These are phyloP conservation scores for Paraescarpia echinospica DNA, from an alignment of 1,140 invertebrate species.

Conservation along the genomic window DNA sequence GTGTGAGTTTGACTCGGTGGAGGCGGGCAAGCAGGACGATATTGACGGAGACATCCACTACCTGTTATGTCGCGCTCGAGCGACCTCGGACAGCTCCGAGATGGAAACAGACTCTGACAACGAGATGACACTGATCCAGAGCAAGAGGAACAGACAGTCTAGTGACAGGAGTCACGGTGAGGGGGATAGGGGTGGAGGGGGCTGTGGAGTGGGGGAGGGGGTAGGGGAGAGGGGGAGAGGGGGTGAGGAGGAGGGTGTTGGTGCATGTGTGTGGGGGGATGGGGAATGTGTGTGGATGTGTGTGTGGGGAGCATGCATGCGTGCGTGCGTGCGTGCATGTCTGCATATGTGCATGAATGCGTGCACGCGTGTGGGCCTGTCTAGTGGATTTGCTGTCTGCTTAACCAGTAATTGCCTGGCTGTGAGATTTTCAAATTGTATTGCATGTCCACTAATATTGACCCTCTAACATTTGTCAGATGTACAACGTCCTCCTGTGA, in stretches of 20 bases:
- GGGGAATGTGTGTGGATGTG: constrained; percentile 16
- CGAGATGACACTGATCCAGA: constrained; percentile 64
- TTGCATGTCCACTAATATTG: neutral
- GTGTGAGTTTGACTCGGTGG: constrained; percentile 56
- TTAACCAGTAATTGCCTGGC: neutral
- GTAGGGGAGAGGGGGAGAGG: constrained; percentile 2
- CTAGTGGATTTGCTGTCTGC: neutral
- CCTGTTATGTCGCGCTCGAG: constrained; percentile 40
- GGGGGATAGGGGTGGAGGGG: constrained; percentile 9
- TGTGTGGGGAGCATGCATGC: constrained; percentile 27
- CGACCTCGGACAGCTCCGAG: constrained; percentile 66
- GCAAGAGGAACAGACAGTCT: constrained; percentile 40
- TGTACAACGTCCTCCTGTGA: neutral
- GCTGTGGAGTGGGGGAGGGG: constrained; percentile 31
- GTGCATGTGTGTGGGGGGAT: constrained; percentile 9
- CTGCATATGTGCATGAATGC: neutral
- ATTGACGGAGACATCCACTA: constrained; percentile 49
- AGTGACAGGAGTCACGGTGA: constrained; percentile 55
- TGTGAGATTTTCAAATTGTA: neutral
- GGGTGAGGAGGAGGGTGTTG: constrained; percentile 26
- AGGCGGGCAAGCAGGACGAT: constrained; percentile 42
- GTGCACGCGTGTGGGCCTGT: neutral
- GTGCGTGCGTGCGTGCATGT: neutral
- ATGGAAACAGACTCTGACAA: constrained; percentile 66
- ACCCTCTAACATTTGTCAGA: neutral